Base-by-base conservation (phyloP, 2,797 vertebrate species). In the Poeciliopsis infans region DNA sequence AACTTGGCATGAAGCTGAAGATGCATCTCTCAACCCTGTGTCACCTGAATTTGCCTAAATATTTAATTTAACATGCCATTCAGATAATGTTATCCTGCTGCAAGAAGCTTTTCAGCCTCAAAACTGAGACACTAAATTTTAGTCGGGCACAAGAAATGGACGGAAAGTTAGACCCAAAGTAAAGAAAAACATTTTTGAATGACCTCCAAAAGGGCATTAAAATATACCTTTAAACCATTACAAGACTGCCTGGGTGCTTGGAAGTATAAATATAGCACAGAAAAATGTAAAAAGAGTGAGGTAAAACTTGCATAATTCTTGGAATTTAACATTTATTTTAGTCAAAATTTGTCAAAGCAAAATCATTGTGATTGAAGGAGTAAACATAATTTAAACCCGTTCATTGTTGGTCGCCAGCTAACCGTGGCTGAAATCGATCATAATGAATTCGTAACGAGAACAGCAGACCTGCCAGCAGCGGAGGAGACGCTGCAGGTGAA, bases 391-490 rank as follows among this genome's bases (percentile, higher is more conserved):
- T 47, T 80, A 7, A 49, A 66, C 45, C 53, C 3, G 5, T 20
- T 23, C 49, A 55, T 47, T 77, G 78, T 78, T 78, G 51, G 72
- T 7, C 28, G 71, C 79, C 51, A 74, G 36, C 28, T 70, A 75
- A 83, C 68, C 72, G 13, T 36, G 51, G 49, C 72, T 36, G 36
- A 31, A 49, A 74, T 15, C 64, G 64, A 82, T 79, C 68, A 61
- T 73, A 72, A 84, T 86, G 66, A 86, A 80, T 80, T 76, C 79
- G 79, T 70, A 77, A 18, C 16, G 57, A 76, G 39, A 68, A 47
- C 13, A 25, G 76, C 43, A 20, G 47, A 33, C n/a, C 43, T 6
- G 2, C 75, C 31, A 68, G 49, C 39, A 4, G 49, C 16, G 25
- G 43, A 72, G 71, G 76, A 77, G 28, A 75, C 25, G 25, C 36